phyloP scores from a whole-genome alignment of 2,113 vertebrate species.

The Phaethornis superciliosus region DNA sequence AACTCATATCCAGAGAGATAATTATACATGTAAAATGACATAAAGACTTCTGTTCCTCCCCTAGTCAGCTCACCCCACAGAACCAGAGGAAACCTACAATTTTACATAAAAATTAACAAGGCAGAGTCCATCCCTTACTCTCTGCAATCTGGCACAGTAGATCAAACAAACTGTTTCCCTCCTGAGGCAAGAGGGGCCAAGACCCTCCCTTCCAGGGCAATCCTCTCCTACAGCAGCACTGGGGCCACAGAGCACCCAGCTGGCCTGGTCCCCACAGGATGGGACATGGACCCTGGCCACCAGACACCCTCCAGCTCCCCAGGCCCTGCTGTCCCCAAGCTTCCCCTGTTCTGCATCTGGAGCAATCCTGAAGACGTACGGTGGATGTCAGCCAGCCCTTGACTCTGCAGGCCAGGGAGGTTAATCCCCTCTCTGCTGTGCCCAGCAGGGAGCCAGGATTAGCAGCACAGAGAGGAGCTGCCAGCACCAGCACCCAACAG shows the following conservation, averaged over 20 bases:
- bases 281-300: neutral
- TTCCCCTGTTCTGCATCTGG: neutral
- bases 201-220: neutral
- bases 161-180: neutral
- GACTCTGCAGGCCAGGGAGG: accelerated
- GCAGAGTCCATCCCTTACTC: neutral
- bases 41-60: neutral
- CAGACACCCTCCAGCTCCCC: neutral
- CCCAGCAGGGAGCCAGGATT: neutral
- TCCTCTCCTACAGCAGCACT: accelerated
- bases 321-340: neutral
- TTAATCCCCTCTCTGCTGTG: neutral
- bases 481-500: accelerated
- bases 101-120: neutral
- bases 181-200: neutral
- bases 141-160: neutral
- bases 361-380: neutral
- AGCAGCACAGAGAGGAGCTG: neutral
- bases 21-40: neutral
- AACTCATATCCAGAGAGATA: neutral
- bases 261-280: accelerated
- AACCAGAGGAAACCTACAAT: neutral
- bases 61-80: neutral
- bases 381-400: neutral
- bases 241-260: accelerated